Conservation (phyloP, 2,888 invertebrate species). For the Homarus gammarus region DNA sequence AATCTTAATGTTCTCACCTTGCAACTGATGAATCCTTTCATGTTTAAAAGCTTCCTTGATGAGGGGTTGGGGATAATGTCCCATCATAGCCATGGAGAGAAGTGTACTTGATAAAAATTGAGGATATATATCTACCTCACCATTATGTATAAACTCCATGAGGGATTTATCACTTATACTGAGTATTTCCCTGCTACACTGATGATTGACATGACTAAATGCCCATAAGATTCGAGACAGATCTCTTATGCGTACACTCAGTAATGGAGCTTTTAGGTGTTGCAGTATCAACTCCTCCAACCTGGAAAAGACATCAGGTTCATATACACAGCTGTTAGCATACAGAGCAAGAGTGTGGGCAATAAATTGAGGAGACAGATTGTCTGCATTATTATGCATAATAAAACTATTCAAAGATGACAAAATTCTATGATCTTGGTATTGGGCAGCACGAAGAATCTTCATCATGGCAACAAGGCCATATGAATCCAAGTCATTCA, state of each 20-base stretch:
- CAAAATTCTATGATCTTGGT: slow-evolving; percentile 26
- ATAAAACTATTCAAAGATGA: slow-evolving; percentile 28
- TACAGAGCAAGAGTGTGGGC: slow-evolving; percentile 56
- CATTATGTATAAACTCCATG: slow-evolving; percentile 10
- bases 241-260: slow-evolving; percentile 42
- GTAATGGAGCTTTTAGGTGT: slow-evolving; percentile 3
- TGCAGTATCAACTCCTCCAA: slow-evolving; percentile 22
- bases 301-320: slow-evolving; percentile 41
- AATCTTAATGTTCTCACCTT: slow-evolving; percentile 28
- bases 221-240: slow-evolving; percentile 49
- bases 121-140: slow-evolving; percentile 26
- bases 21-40: slow-evolving; percentile 14
- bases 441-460: slow-evolving; percentile 40
- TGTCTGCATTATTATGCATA: slow-evolving; percentile 1
- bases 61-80: slow-evolving; percentile 44
- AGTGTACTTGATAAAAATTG: slow-evolving; percentile 49
- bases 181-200: background rate
- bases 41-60: slow-evolving; percentile 48
- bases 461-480: slow-evolving; percentile 61
- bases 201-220: slow-evolving; percentile 59
- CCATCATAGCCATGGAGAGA: slow-evolving; percentile 52
- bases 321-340: slow-evolving; percentile 44
- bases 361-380: slow-evolving; percentile 47
- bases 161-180: slow-evolving; percentile 16
- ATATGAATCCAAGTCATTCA: slow-evolving; percentile 48